These are phyloP conservation scores for Oeneis ivallda DNA, from an alignment of 2,888 invertebrate species.

Conservation along the genomic window DNA sequence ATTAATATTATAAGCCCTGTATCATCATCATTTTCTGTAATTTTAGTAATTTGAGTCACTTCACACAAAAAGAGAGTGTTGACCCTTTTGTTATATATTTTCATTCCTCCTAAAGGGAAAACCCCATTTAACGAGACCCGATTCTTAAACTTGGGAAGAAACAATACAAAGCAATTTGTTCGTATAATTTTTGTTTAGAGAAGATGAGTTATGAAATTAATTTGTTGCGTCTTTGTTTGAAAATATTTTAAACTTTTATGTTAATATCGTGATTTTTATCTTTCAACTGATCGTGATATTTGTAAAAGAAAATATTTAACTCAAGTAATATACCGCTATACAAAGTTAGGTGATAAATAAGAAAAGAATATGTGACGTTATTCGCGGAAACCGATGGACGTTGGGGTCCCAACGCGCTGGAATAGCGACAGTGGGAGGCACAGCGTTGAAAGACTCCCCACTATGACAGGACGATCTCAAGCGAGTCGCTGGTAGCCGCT, in stretches of 20 bases:
- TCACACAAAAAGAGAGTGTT: conserved; percentile 57
- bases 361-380: too few species aligned
- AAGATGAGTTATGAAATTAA: conserved; percentile 29
- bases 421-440: too few species aligned
- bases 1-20: not conserved
- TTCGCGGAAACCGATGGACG: too few species aligned
- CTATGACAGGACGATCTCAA: too few species aligned
- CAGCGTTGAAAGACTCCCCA: too few species aligned
- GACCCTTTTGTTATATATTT: conserved; percentile 61
- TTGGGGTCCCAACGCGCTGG: too few species aligned
- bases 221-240: conserved; percentile 17
- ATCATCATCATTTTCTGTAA: not conserved
- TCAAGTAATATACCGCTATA: not conserved
- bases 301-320: not conserved
- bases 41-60: conserved; percentile 15
- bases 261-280: not conserved
- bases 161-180: conserved; percentile 58
- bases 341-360: not conserved
- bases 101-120: conserved; percentile 57
- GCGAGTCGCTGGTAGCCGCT: too few species aligned
- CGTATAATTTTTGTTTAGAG: conserved; percentile 55
- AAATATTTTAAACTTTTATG: conserved; percentile 19
- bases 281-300: not conserved
- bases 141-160: conserved; percentile 51
- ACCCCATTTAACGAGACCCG: conserved; percentile 64